Evolutionary conservation across 2,888 invertebrate species (phyloP).

Genomic region (Tetropium fuscum): DNA sequence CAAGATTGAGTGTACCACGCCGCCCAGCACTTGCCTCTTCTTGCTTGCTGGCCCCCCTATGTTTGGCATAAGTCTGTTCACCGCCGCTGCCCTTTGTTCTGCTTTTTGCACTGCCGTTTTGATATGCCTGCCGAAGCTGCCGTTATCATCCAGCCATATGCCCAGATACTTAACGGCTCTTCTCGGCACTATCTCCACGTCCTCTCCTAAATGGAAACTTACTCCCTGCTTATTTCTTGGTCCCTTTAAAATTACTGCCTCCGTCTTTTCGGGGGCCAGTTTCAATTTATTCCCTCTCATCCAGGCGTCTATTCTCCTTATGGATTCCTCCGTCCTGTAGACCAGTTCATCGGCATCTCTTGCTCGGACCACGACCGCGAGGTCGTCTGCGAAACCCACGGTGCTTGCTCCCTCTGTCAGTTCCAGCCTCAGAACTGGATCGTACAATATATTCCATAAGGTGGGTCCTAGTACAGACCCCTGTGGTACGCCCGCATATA

Average conservation of each 20-base stretch:
- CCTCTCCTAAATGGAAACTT: no score
- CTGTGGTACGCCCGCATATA: slow-evolving; percentile 1
- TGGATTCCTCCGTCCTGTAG: background rate
- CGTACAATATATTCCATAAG: background rate
- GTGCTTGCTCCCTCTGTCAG: background rate
- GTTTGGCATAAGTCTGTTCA: slow-evolving; percentile 44
- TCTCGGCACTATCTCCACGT: background rate
- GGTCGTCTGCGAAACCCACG: background rate
- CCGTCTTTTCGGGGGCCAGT: slow-evolving; percentile 1
- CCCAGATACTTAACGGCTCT: background rate
- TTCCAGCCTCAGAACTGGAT: background rate
- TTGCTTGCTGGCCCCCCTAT: slow-evolving; percentile 18
- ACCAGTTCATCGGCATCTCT: background rate
- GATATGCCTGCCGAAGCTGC: background rate
- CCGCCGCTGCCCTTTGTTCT: slow-evolving; percentile 27
- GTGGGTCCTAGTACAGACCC: background rate
- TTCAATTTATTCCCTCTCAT: background rate
- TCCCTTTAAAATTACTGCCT: background rate
- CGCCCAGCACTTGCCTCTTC: slow-evolving; percentile 23
- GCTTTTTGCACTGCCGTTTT: background rate
- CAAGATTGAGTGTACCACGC: slow-evolving; percentile 26
- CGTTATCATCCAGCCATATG: background rate
- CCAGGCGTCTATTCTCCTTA: background rate
- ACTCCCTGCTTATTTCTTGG: no score
- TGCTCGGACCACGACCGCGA: background rate